Percentiles rank a stretch among this genome's conserved stretches.
Evolutionary conservation across 2,797 vertebrate species (phyloP).

Genomic region (Myiotriccus ornatus): DNA sequence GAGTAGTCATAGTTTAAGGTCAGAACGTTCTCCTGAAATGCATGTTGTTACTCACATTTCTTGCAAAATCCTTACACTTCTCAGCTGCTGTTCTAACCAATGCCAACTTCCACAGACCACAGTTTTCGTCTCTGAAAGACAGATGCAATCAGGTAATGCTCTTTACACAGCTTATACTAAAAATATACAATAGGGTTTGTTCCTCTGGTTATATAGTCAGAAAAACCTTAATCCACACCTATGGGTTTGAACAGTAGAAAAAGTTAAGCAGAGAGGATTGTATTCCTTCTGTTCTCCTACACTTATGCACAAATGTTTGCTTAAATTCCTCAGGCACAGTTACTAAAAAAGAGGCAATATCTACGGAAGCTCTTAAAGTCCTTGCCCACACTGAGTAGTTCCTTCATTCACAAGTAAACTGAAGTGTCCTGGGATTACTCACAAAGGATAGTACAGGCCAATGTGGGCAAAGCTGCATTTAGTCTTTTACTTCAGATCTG

Average conservation of each 20-base stretch:
- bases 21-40: neutral
- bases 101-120: neutral
- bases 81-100: neutral
- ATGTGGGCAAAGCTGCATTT: neutral
- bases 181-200: neutral
- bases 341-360: neutral
- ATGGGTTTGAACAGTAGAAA: neutral
- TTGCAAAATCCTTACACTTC: neutral
- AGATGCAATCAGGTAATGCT: neutral
- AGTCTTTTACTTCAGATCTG: neutral
- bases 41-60: neutral
- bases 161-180: neutral
- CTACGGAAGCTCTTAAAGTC: neutral
- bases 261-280: neutral
- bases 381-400: neutral
- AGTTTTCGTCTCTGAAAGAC: neutral
- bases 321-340: neutral
- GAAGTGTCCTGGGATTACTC: constrained; percentile 1
- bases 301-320: neutral
- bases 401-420: neutral
- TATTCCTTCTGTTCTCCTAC: neutral
- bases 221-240: neutral
- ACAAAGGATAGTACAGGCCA: neutral
- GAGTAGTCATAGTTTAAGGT: neutral
- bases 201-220: neutral